phyloP scores from a whole-genome alignment of 2,797 vertebrate genomes.

The Labroides dimidiatus region DNA sequence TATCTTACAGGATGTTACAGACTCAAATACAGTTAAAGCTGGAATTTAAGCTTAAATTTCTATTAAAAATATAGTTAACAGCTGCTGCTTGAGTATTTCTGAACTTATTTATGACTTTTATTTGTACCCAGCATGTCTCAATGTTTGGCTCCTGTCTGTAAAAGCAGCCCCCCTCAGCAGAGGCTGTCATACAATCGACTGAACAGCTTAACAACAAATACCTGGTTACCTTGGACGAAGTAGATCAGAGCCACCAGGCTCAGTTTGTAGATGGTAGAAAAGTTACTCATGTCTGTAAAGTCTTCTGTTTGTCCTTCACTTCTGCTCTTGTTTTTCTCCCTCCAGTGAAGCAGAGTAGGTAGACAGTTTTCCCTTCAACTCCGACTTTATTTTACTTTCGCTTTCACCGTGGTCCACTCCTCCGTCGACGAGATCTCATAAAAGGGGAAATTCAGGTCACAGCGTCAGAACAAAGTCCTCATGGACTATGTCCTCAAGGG shows the following conservation, averaged over 20 bases:
- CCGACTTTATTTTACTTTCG: conserved; percentile 50
- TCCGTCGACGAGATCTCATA: rapidly evolving
- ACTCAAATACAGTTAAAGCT: rapidly evolving
- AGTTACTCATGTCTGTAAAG: conserved; percentile 47
- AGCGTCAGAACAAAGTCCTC: neutral
- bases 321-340: rapidly evolving
- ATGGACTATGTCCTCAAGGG: no score
- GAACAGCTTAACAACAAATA: no score
- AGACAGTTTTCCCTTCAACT: conserved; percentile 40
- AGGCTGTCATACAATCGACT: no score
- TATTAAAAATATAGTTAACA: no score
- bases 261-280: conserved; percentile 69
- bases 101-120: neutral
- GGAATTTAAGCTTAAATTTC: rapidly evolving
- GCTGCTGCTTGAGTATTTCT: no score
- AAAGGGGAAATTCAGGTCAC: neutral
- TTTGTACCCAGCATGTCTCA: no score
- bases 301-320: rapidly evolving
- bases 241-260: conserved; percentile 51
- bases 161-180: neutral
- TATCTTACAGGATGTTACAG: rapidly evolving
- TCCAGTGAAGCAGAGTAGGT: rapidly evolving
- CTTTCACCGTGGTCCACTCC: conserved; percentile 34
- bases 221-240: conserved; percentile 61
- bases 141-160: neutral